phyloP scores from a whole-genome alignment of 2,888 invertebrate species.

The Zygogramma bicolorata region DNA sequence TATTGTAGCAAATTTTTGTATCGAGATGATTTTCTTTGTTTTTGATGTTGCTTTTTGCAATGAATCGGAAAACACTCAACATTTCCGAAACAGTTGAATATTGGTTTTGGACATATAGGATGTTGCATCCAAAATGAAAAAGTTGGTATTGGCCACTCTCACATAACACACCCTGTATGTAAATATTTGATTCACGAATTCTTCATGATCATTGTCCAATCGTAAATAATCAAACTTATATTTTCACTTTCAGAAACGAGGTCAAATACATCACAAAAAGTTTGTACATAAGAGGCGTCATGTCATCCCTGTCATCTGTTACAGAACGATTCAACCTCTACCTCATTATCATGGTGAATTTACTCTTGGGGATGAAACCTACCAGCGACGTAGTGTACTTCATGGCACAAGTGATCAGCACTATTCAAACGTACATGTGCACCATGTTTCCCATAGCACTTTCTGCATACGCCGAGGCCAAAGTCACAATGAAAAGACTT shows the following conservation, averaged over 20 bases:
- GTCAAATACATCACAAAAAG: conserved; percentile 75
- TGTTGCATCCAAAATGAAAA: too few species aligned
- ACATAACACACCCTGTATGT: too few species aligned
- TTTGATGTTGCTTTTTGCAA: too few species aligned
- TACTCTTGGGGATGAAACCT: conserved; percentile 72
- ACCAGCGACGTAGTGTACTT: conserved; percentile 78
- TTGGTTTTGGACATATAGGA: too few species aligned
- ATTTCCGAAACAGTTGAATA: too few species aligned
- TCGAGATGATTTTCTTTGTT: too few species aligned
- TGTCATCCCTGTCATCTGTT: conserved; percentile 77
- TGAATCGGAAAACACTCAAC: too few species aligned
- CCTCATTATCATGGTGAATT: conserved; percentile 82
- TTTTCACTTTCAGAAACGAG: conserved; percentile 66
- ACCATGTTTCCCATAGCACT: conserved; percentile 54
- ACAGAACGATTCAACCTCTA: conserved; percentile 87
- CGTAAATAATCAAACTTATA: too few species aligned
- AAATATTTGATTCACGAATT: too few species aligned
- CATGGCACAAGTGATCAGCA: conserved; percentile 81
- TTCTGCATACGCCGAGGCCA: conserved; percentile 53
- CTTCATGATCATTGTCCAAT: too few species aligned
- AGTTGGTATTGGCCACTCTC: too few species aligned
- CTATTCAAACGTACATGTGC: conserved; percentile 68
- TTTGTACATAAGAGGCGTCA: conserved; percentile 76
- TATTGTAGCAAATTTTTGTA: too few species aligned
- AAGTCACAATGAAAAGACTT: conserved; percentile 54